Evolutionary conservation across 2,888 invertebrate species (phyloP), one percentile per base, ranked within the genome.

Genomic region (Epirrhoe tristata): DNA sequence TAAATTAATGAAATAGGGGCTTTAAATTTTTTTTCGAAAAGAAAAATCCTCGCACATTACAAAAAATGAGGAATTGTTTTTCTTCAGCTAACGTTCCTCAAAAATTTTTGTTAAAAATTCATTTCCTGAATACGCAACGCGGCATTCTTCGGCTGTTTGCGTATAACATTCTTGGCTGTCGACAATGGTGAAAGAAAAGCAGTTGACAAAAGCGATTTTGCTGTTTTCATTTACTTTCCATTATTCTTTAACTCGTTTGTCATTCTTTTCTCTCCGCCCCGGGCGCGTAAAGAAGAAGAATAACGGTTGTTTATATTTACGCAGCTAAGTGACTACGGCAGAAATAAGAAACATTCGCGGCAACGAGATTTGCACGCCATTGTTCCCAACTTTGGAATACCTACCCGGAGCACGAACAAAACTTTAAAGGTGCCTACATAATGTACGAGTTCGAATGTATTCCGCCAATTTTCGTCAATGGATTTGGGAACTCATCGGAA

Each of bases 201-300:
- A 85, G 85, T 86, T 87, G 87, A 89, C 88, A 89, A 90, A 90
- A 87, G 88, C 85, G 89, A 90, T 89, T 90, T 89, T 86, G 82
- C 88, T 87, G 89, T 90, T 89, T 90, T 91, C 89, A 90, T 91
- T 90, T 90, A 90, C 90, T 90, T 89, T 89, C 89, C 88, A 91
- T 90, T 91, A 90, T 89, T 90, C 87, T 86, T 88, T 87, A 89
- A 88, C 90, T 89, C 90, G 87, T 90, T 91, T 90, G 89, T 90
- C 90, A 90, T 90, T 90, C 89, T 88, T 89, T 89, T 89, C 86
- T 86, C 86, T 84, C 82, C 82, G 81, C 76, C 74, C 81, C 85
- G 79, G 82, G 84, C 84, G 86, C 85, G 85, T 84, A 86, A 87
- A 87, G 88, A 88, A 88, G 88, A 89, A 85, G 86, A 85, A 89